Evolutionary conservation across 2,113 vertebrate species (phyloP), one percentile per base, ranked within the genome.

Genomic region (Micronycteris hirsuta): DNA sequence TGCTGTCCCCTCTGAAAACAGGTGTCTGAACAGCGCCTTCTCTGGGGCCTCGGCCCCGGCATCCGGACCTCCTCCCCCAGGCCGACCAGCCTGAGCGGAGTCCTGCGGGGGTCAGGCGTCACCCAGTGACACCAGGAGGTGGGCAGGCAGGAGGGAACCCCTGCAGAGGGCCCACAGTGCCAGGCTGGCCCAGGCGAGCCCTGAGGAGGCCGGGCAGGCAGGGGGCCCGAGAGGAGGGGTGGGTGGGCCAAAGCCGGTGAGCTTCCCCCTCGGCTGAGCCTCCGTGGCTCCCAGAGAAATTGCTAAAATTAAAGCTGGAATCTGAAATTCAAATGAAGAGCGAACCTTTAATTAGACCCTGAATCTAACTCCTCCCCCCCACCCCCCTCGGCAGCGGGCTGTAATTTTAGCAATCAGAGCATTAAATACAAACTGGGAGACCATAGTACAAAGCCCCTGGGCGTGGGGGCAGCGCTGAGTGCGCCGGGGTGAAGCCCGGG

Each of bases 241-340:
- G 87, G 86, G 73, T 76, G 97, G 96, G 93, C 97, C 95, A 36
- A 67, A 94, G 97, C 98, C 1, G 96, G 97, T 96, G 95, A 4
- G 7, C 92, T 91, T 97, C 97, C 96, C 89, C 91, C 96, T 95
- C 92, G 95, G 97, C 97, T 97, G 98, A 97, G 98, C 97, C 7
- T 81, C 96, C 49, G 63, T n/a, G 20, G 97, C 97, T 98, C 98
- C 96, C 97, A 90, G 95, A 90, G 91, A 98, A 98, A 94, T 98
- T 98, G 97, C 98, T 98, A 98, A 99, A 99, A 98, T 99, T 98
- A 98, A 98, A 98, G 96, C 97, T 81, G 89, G 95, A 97, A 98
- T 98, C 98, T 99, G 98, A 98, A 99, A 99, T 99, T 98, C 98
- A 99, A 98, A 99, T 98, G 98, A 98, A 98, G 98, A 98, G 85